phyloP scores from a whole-genome alignment of 2,113 vertebrate species.

The Melierax canorus region DNA sequence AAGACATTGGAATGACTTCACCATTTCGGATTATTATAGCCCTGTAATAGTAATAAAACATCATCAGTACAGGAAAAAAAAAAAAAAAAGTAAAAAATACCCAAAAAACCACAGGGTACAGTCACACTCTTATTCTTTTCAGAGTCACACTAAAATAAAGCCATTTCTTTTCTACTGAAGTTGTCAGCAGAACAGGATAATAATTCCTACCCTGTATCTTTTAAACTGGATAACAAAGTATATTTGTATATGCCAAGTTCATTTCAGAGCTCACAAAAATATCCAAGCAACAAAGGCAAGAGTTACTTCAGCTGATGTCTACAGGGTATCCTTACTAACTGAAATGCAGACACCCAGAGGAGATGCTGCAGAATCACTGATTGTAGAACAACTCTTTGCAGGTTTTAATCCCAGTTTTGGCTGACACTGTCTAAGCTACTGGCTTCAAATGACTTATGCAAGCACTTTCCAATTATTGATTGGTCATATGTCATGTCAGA shows the following conservation, averaged over 20 bases:
- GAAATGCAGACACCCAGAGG: slow-evolving; percentile 1
- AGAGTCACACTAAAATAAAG: neutral
- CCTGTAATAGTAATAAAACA: slow-evolving; percentile 73
- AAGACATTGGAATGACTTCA: slow-evolving; percentile 91
- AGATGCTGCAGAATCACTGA: neutral
- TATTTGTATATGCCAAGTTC: neutral
- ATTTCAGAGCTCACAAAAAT: slow-evolving; percentile 37
- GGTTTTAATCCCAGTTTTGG: neutral
- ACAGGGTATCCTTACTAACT: neutral
- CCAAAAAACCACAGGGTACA: neutral
- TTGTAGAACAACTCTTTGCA: neutral
- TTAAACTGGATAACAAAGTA: neutral
- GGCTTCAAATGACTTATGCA: slow-evolving; percentile 20
- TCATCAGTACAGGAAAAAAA: neutral
- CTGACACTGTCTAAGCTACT: neutral
- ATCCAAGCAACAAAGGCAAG: neutral
- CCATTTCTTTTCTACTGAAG: neutral
- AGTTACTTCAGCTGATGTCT: neutral
- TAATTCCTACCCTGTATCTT: neutral
- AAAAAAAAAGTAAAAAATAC: neutral
- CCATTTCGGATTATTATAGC: slow-evolving; percentile 91
- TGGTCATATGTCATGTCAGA: neutral
- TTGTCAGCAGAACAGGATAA: neutral
- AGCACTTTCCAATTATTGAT: neutral
- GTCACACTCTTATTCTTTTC: neutral